A percentile compares a stretch with the other conserved stretches of the same genome.
phyloP scores from a whole-genome alignment of 1,140 invertebrate species.

The Macrosteles quadrilineatus region DNA sequence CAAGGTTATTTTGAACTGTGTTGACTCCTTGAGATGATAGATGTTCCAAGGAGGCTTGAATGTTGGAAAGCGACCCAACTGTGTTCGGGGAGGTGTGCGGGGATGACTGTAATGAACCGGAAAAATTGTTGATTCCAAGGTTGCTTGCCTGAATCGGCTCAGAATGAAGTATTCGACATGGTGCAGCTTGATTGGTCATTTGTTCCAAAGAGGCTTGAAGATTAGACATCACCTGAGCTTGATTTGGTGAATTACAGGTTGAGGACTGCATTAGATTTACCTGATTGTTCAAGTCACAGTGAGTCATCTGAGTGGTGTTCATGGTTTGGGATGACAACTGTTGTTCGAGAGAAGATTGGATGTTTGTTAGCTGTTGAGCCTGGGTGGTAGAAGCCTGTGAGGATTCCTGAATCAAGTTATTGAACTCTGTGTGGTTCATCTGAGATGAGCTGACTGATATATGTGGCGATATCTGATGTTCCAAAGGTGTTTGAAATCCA shows the following conservation, averaged over 20 bases:
- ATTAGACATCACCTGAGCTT: neutral
- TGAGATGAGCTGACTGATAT: conserved; percentile 3
- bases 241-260: neutral
- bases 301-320: neutral
- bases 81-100: neutral
- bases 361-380: neutral
- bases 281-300: neutral
- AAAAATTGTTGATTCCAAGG: neutral
- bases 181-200: neutral
- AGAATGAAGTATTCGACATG: neutral
- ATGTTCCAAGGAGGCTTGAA: conserved; percentile 9
- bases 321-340: neutral
- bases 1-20: neutral
- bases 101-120: neutral
- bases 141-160: neutral
- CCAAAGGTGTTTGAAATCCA: neutral
- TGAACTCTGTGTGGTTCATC: neutral
- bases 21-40: neutral
- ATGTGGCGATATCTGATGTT: neutral
- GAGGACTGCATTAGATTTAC: neutral
- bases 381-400: neutral
- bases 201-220: conserved; percentile 3
- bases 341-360: neutral
- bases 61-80: neutral
- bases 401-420: neutral